These are phyloP conservation scores for Cylloceria caligata DNA, from an alignment of 2,888 invertebrate genomes.

Conservation along the genomic window DNA sequence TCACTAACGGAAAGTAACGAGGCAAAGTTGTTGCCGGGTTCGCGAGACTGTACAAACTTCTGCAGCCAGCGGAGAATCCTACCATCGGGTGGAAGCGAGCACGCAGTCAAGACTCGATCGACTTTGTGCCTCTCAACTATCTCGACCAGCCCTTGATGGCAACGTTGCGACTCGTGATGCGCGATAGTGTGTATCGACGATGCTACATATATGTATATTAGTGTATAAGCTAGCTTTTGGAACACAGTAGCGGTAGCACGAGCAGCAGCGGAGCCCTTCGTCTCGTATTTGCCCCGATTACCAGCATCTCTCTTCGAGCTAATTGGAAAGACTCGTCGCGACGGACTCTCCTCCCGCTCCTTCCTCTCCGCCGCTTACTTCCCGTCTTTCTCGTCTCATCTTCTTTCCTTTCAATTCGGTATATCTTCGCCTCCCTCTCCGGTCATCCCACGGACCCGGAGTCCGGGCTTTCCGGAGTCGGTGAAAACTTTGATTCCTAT, in stretches of 20 bases:
- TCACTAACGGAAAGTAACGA: conserved; percentile 58
- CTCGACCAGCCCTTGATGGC: conserved; percentile 26
- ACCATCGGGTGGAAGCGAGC: background rate
- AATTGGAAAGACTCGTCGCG: conserved; percentile 77
- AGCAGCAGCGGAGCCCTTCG: conserved; percentile 40
- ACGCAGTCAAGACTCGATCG: conserved; percentile 32
- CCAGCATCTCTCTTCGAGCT: conserved; percentile 66
- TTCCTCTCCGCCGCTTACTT: background rate
- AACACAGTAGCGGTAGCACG: background rate
- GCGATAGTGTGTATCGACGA: conserved; percentile 22
- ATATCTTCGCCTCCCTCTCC: conserved; percentile 36
- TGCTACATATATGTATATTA: conserved; percentile 21
- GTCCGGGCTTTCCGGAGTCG: conserved; percentile 46
- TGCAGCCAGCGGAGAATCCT: conserved; percentile 20
- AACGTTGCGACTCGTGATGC: conserved; percentile 32
- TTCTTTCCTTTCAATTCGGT: conserved; percentile 26
- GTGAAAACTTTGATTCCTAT: conserved; percentile 71
- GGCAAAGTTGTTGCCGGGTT: conserved; percentile 59
- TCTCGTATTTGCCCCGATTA: conserved; percentile 70
- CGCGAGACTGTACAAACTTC: conserved; percentile 56
- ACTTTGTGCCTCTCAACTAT: conserved; percentile 49
- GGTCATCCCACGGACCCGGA: conserved; percentile 34
- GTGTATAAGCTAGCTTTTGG: background rate
- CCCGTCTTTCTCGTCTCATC: conserved; percentile 13
- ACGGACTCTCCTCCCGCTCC: conserved; percentile 64